These are phyloP conservation scores for Archegozetes longisetosus DNA, from an alignment of 1,140 invertebrate species.

Conservation along the genomic window DNA sequence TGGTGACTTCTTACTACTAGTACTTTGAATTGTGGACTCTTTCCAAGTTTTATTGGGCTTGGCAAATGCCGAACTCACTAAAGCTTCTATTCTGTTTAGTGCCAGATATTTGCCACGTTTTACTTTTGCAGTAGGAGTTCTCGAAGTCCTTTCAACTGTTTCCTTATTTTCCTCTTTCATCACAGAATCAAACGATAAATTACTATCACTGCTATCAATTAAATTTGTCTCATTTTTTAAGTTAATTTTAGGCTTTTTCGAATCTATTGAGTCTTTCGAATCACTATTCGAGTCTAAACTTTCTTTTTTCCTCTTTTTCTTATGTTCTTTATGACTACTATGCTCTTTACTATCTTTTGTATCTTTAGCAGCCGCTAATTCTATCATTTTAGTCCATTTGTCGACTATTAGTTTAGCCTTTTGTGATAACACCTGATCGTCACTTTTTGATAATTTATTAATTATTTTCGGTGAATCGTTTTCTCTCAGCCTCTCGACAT, in stretches of 20 bases:
- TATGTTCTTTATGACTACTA: conserved; percentile 5
- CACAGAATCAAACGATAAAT: not conserved
- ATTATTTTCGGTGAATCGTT: conserved; percentile 80
- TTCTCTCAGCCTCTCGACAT: conserved; percentile 68
- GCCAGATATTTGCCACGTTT: conserved; percentile 4
- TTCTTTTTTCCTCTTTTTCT: conserved; percentile 14
- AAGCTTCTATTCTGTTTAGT: not conserved
- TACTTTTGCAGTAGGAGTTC: conserved; percentile 6
- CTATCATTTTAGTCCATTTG: conserved; percentile 12
- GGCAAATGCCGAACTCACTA: not conserved
- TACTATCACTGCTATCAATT: not conserved
- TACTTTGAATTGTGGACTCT: not conserved
- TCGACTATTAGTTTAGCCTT: conserved; percentile 13
- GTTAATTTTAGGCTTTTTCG: not conserved
- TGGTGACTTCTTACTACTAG: too few relatives aligned
- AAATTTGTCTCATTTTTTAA: not conserved
- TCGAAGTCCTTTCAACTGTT: not conserved
- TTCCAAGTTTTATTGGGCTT: not conserved
- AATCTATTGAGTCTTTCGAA: too few relatives aligned
- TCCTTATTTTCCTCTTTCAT: not conserved
- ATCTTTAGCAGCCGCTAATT: not conserved
- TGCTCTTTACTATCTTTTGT: not conserved
- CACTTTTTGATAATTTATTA: conserved; percentile 43
- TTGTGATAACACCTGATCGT: conserved; percentile 12
- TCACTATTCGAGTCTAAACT: not conserved